Base-by-base conservation (phyloP, 2,888 invertebrate genomes). In the Adelognathus sp. region DNA sequence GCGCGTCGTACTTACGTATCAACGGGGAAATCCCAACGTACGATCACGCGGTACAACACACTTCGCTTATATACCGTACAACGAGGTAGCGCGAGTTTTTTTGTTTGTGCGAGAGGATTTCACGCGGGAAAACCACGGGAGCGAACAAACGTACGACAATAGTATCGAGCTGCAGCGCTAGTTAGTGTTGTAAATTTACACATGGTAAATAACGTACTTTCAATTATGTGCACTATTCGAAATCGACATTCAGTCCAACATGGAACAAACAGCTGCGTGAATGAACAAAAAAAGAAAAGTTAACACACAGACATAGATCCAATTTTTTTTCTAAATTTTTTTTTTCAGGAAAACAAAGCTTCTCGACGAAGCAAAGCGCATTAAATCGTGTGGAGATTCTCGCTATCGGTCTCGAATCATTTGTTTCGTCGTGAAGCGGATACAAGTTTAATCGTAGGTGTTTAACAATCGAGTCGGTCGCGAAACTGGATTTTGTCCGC, bases 11-110 rank as follows among this genome's bases (percentile, higher is more conserved):
- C n/a, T 16, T 61, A 61, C 14, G 21, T 41, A 52, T 41, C 18
- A n/a, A 9, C 36, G 36, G 75, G 75, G 58, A 75, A 75, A 69
- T 69, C 75, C 75, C 75, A 61, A 18, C 52, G 31, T 60, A 60
- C 21, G 31, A 29, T 33, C 54, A 29, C 41, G 41, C 61, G 52
- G 3, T 44, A 14, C 18, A 14, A 24, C 11, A 21, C 21, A 5
- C 24, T 50, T 7, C 9, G 50, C 14, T 7, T 64, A 21, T 6
- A 31, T 24, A 27, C 2, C 33, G 31, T n/a, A 11, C 14, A 18
- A 64, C 33, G n/a, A n/a, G n/a, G n/a, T n/a, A n/a, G 46, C 11
- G n/a, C 21, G 9, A 21, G 11, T 9, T 9, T 24, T 9, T 4
- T 3, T 4, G 11, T 21, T 21, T 50, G 46, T 11, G 46, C 46